Percentiles rank a stretch among this genome's conserved stretches.
Evolutionary conservation across 2,888 invertebrate genomes (phyloP).

Genomic region (Rhagonycha lutea): DNA sequence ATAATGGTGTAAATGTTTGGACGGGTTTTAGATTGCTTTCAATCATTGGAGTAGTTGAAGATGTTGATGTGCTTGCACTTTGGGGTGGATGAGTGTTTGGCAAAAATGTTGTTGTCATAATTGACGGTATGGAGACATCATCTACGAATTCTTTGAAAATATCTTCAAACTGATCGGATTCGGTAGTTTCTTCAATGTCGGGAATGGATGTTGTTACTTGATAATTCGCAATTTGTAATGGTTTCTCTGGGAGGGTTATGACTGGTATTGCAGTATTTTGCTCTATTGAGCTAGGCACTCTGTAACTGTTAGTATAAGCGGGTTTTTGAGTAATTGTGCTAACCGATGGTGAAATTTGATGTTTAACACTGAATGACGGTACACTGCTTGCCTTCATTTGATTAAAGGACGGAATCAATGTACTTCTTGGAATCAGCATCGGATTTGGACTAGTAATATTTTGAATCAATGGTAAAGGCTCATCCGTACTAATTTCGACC

Average conservation of each 20-base stretch:
- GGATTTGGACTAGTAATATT: not conserved
- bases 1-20: slow-evolving; percentile 59
- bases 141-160: slow-evolving; percentile 40
- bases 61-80: not conserved
- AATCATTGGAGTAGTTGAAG: not conserved
- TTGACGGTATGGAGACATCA: slow-evolving; percentile 29
- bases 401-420: not conserved
- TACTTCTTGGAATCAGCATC: not conserved
- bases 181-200: slow-evolving; percentile 3
- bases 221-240: no score
- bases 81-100: not conserved
- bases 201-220: slow-evolving; percentile 1
- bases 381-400: not conserved
- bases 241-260: not conserved
- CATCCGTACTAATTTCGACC: not conserved
- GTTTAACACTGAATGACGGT: slow-evolving; percentile 5
- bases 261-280: not conserved
- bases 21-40: not conserved
- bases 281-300: not conserved
- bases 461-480: not conserved
- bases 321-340: not conserved
- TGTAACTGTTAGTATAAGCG: not conserved
- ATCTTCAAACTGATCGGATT: slow-evolving; percentile 34
- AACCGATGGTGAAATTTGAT: slow-evolving; percentile 9
- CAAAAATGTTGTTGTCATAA: not conserved